phyloP scores from a whole-genome alignment of 2,113 vertebrate genomes.

The Neogobius melanostomus region DNA sequence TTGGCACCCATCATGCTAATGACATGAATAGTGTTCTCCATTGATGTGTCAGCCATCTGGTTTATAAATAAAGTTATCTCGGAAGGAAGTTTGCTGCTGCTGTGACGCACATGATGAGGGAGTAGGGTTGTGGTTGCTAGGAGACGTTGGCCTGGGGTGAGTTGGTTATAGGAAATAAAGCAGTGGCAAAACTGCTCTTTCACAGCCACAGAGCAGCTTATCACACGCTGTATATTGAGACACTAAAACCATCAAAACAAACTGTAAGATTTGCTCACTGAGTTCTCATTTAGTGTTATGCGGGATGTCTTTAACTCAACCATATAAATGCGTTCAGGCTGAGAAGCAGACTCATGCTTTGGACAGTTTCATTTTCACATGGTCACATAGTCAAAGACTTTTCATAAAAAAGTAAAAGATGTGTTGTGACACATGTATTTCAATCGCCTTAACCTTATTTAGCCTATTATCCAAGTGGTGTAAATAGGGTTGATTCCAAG shows the following conservation, averaged over 20 bases:
- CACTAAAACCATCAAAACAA: conserved; percentile 12
- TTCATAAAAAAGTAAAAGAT: no score
- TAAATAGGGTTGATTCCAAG: no score
- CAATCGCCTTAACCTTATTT: no score
- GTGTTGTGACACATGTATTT: no score
- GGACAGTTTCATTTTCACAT: no score
- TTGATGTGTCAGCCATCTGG: conserved; percentile 57
- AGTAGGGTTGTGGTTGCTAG: conserved; percentile 67
- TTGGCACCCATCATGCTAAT: conserved; percentile 21
- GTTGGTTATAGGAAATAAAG: conserved; percentile 52
- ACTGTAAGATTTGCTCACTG: no score
- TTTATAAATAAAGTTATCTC: conserved; percentile 71
- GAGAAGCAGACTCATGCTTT: no score
- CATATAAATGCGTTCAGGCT: no score
- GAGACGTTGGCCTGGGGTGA: conserved; percentile 60
- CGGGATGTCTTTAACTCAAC: no score
- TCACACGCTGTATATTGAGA: conserved; percentile 46
- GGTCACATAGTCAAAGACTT: no score
- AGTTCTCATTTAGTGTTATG: no score
- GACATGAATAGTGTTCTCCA: conserved; percentile 28
- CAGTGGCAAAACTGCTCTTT: conserved; percentile 43
- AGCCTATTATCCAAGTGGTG: no score
- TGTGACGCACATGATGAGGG: conserved; percentile 61
- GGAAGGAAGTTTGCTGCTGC: conserved; percentile 59
- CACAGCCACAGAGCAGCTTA: conserved; percentile 42